phyloP scores from a whole-genome alignment of 1,140 invertebrate genomes.

The Acromyrmex charruanus region DNA sequence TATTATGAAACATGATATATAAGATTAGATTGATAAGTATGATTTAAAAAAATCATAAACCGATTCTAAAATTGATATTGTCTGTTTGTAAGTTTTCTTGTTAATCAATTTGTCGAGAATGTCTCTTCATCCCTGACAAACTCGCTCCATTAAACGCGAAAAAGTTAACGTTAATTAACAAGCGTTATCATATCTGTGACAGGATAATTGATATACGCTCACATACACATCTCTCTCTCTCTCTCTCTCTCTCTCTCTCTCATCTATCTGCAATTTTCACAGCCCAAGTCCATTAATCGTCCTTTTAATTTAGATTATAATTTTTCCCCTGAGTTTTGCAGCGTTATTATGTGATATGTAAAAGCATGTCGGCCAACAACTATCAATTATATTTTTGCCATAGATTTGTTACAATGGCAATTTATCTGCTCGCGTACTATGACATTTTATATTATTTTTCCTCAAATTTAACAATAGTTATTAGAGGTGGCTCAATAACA shows the following conservation, averaged over 20 bases:
- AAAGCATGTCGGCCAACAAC: conserved; percentile 3
- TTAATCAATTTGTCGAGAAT: conserved; percentile 32
- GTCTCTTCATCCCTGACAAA: conserved; percentile 32
- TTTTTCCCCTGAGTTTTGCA: conserved; percentile 9
- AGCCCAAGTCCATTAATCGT: conserved; percentile 34
- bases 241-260: background rate
- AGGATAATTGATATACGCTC: conserved; percentile 52
- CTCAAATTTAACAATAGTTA: too few species aligned
- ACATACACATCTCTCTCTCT: too few species aligned
- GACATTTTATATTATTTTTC: background rate
- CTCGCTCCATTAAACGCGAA: conserved; percentile 38
- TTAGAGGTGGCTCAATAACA: too few species aligned
- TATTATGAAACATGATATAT: background rate
- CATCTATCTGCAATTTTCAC: conserved; percentile 44
- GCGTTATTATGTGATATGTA: conserved; percentile 26
- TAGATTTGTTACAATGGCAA: conserved; percentile 19
- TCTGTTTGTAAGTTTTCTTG: background rate
- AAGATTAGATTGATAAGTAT: background rate
- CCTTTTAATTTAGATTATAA: conserved; percentile 43
- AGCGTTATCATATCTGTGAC: conserved; percentile 26
- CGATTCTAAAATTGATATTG: conserved; percentile 25
- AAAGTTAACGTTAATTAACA: conserved; percentile 46
- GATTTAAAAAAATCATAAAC: background rate
- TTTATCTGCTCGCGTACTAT: conserved; percentile 16
- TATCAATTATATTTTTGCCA: conserved; percentile 40